Base-by-base conservation (phyloP, 1,140 invertebrate species). In the Psilanteris sp. region DNA sequence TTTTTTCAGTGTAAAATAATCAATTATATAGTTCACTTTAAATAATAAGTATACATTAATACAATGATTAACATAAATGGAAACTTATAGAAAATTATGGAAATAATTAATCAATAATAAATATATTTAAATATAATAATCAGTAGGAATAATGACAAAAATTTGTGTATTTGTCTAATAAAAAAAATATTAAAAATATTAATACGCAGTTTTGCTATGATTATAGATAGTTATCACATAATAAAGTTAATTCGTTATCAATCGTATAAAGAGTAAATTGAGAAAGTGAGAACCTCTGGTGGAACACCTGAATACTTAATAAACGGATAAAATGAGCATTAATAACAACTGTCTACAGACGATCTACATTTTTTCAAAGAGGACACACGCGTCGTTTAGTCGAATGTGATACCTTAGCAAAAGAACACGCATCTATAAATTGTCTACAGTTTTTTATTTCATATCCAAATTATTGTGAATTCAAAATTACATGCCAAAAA, bases 271-370 rank as follows among this genome's bases (percentile, higher is more conserved):
- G 13, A 43, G 16, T 20, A 14, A 34, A 52, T 37, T n/a, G n/a
- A n/a, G 32, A 46, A 55, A 59, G 11, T 87, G 86, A 85, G 86
- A 83, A 76, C 81, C 87, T 46, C 85, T 87, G 83, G 16, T 31
- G 68, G 84, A 88, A 88, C 87, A 88, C 87, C 86, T 88, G 87
- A 88, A 88, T 87, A 88, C 87, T 88, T 87, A 87, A 87, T 86
- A 87, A 88, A 88, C 81, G 87, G 83, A 88, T 87, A 87, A 88
- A 88, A 88, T 87, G 85, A 87, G 86, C 86, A 88, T 88, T 88
- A 88, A 88, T 88, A 88, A 88, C 83, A 81, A 84, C 80, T 83
- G 82, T 85, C 80, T 83, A 79, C 74, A 77, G 62, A 70, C 84
- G 85, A 88, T 87, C 85, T 77, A 88, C 84, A 88, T 87, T 80